Base-by-base conservation (phyloP, 2,113 vertebrate genomes). In the Bujurquina vittata region DNA sequence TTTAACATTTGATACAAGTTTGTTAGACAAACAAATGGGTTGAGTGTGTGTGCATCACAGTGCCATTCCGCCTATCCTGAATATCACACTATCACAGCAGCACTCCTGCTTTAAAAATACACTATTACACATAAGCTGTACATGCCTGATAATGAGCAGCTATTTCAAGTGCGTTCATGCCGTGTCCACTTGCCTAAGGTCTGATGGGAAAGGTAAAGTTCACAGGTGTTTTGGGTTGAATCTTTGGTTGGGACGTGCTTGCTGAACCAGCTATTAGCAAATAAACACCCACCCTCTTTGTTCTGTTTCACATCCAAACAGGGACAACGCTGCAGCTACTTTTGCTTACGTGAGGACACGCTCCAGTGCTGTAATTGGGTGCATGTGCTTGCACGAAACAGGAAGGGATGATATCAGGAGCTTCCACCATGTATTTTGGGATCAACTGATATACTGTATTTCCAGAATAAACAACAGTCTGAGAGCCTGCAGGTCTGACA, bases 281-380 rank as follows among this genome's bases (percentile, higher is more conserved):
- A 88, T 91, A 95, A 95, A 89, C 94, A 92, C 69, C 40, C 67
- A 33, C 86, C 46, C 81, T 84, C 37, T 84, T 73, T 59, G 56
- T 59, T 80, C 40, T 94, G 91, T 94, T 94, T 93, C 43, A 83
- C 81, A 80, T 85, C 76, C 85, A 93, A 94, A 94, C 92, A 94
- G 81, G 59, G 76, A 80, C 81, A 88, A 80, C 23, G 55, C 75
- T 52, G 63, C 75, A 54, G 55, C 67, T 37, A 29, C 76, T 55
- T 60, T 60, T 46, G 43, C 77, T 84, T 86, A 82, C 10, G 52
- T 88, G 80, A 86, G 58, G 72, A 61, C 29, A 56, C 4, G 46
- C 52, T 49, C 61, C 22, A 4, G 43, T 18, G 63, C 33, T 12
- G n/a, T 56, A 75, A 77, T 33, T 67, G 46, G n/a, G 33, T 60